Conservation (phyloP, 2,113 vertebrate genomes). For the Microtus richardsoni region DNA sequence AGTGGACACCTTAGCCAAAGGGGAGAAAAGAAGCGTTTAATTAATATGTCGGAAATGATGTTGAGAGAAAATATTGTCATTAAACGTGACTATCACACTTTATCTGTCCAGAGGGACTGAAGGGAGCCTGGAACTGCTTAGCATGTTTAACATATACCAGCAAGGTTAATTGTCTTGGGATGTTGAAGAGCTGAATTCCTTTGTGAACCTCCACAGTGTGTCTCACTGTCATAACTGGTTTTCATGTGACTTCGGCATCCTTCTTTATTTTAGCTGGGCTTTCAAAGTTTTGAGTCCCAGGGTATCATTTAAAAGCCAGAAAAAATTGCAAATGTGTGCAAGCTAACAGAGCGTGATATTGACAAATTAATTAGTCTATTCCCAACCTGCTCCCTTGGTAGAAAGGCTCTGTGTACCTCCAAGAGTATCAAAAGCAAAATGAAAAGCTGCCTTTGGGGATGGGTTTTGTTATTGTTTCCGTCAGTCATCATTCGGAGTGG, state of each 20-base stretch:
- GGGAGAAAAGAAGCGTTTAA: slow-evolving; percentile 68
- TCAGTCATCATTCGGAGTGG: background rate
- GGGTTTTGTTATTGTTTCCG: slow-evolving; percentile 25
- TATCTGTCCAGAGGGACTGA: slow-evolving; percentile 80
- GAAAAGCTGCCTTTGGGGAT: slow-evolving; percentile 53
- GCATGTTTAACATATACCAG: slow-evolving; percentile 74
- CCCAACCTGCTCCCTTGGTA: background rate
- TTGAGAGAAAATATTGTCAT: slow-evolving; percentile 74
- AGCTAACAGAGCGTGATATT: background rate
- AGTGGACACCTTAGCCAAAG: slow-evolving; percentile 50
- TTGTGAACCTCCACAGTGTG: slow-evolving; percentile 54
- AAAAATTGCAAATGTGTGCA: background rate
- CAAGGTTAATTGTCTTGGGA: slow-evolving; percentile 85
- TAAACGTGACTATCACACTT: slow-evolving; percentile 82
- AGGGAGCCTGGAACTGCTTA: slow-evolving; percentile 72
- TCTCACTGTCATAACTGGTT: slow-evolving; percentile 50
- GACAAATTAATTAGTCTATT: slow-evolving; percentile 23
- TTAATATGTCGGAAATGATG: slow-evolving; percentile 79
- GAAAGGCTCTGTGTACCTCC: background rate
- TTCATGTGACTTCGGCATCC: background rate
- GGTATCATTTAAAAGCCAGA: slow-evolving; percentile 39
- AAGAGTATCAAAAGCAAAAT: slow-evolving; percentile 15
- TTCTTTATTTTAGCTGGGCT: slow-evolving; percentile 34
- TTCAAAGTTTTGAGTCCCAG: slow-evolving; percentile 31
- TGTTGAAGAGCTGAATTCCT: slow-evolving; percentile 71